Evolutionary conservation across 2,113 vertebrate genomes (phyloP).

Genomic region (Litocranius walleri): DNA sequence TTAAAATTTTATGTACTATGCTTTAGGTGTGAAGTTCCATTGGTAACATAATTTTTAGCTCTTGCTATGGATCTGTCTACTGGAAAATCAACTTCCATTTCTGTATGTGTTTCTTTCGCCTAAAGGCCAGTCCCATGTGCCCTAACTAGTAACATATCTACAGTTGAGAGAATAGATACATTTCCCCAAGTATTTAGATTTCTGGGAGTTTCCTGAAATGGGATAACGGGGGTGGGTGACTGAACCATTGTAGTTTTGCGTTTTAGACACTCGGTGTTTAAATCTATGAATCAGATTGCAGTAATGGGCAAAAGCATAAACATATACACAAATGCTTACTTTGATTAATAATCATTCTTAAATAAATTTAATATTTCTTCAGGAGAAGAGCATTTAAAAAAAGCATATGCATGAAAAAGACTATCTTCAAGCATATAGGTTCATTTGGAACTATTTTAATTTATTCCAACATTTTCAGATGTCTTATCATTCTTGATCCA

Average conservation of each 20-base stretch:
- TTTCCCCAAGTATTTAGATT: neutral
- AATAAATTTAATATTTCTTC: neutral
- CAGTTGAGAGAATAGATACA: neutral
- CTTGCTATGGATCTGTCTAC: neutral
- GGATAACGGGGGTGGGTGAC: neutral
- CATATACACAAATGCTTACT: neutral
- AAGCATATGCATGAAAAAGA: neutral
- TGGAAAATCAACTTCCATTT: neutral
- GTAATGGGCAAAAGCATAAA: neutral
- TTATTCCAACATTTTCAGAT: neutral
- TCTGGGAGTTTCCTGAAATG: neutral
- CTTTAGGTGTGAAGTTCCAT: neutral
- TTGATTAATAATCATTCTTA: neutral
- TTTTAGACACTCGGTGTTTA: neutral
- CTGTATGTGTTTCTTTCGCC: neutral
- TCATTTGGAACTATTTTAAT: slow-evolving; percentile 29
- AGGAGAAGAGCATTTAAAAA: neutral
- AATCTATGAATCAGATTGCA: neutral
- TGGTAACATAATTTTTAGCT: neutral
- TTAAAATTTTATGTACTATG: neutral
- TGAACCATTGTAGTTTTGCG: neutral
- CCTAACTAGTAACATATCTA: neutral
- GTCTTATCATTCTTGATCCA: neutral
- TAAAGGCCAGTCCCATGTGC: neutral
- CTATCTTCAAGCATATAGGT: neutral